Percentiles rank a stretch among this genome's conserved stretches.
Conservation (phyloP, 2,888 invertebrate species). For the Agrilus cyanescens region DNA sequence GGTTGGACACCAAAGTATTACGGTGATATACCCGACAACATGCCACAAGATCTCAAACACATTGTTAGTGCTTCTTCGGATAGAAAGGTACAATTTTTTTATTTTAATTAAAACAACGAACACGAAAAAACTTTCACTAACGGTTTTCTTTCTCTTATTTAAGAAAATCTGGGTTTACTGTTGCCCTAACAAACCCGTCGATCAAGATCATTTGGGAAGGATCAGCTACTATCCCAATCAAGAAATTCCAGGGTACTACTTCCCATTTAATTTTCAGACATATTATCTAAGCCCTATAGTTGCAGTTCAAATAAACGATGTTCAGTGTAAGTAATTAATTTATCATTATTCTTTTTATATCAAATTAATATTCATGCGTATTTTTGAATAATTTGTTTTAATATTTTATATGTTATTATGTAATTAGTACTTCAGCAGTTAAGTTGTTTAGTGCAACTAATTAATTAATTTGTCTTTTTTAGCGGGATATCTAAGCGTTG, state of each 20-base stretch:
- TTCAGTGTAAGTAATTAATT: slow-evolving; percentile 18
- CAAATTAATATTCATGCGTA: too few species aligned
- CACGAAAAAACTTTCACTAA: too few species aligned
- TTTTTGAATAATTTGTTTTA: too few species aligned
- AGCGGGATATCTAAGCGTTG: slow-evolving; percentile 51
- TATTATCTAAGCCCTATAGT: slow-evolving; percentile 52
- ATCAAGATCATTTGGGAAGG: slow-evolving; percentile 44
- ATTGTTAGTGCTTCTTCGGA: not conserved
- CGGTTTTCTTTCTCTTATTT: not conserved
- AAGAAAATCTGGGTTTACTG: slow-evolving; percentile 37
- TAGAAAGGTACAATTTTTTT: slow-evolving; percentile 1
- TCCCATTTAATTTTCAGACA: slow-evolving; percentile 47
- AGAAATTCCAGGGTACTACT: slow-evolving; percentile 41
- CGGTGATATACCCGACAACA: slow-evolving; percentile 4
- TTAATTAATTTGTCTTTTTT: slow-evolving; percentile 18
- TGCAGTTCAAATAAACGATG: slow-evolving; percentile 41
- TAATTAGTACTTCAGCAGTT: not conserved
- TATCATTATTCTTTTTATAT: too few species aligned
- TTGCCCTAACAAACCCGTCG: slow-evolving; percentile 43
- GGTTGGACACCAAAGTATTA: slow-evolving; percentile 6
- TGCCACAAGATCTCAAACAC: slow-evolving; percentile 2
- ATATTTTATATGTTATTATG: not conserved
- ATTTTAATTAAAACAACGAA: too few species aligned
- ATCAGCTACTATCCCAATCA: slow-evolving; percentile 41
- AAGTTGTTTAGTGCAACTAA: not conserved